Conservation (phyloP, 2,113 vertebrate species). For the Cheilinus undulatus region DNA sequence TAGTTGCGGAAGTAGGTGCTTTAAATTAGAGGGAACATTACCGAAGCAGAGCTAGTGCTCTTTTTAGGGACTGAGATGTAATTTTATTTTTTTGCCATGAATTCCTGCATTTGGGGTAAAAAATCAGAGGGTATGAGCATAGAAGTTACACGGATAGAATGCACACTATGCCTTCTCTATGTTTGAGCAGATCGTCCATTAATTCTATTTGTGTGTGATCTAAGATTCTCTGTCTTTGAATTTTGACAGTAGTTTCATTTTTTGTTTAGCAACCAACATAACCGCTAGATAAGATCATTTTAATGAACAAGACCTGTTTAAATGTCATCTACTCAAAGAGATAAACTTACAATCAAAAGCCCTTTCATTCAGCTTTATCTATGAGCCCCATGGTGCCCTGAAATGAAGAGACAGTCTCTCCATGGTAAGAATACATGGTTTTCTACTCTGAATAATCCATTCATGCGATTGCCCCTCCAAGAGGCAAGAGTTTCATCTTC, state of each 20-base stretch:
- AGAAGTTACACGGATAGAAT: too few relatives aligned
- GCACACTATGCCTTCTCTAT: background rate
- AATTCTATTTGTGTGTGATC: too few relatives aligned
- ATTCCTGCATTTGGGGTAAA: too few relatives aligned
- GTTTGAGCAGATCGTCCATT: too few relatives aligned
- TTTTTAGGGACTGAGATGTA: too few relatives aligned
- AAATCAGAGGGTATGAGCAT: too few relatives aligned
- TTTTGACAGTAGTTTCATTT: too few relatives aligned
- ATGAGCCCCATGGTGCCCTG: conserved; percentile 18
- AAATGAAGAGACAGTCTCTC: conserved; percentile 16
- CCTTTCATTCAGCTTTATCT: conserved; percentile 29
- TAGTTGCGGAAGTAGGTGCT: too few relatives aligned
- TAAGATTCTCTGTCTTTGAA: too few relatives aligned
- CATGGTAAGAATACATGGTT: conserved; percentile 8
- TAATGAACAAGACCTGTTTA: conserved; percentile 36
- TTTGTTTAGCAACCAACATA: conserved; percentile 18
- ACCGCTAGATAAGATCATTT: conserved; percentile 18
- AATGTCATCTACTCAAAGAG: conserved; percentile 52
- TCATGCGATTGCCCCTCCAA: background rate
- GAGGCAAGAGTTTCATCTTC: background rate
- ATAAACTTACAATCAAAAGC: conserved; percentile 50
- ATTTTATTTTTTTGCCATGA: too few relatives aligned
- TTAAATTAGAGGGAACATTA: too few relatives aligned
- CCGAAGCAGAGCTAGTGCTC: too few relatives aligned
- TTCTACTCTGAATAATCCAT: conserved; percentile 34